Evolutionary conservation across 1,140 invertebrate genomes (phyloP), one percentile per base, ranked within the genome.

Genomic region (Apis dorsata): DNA sequence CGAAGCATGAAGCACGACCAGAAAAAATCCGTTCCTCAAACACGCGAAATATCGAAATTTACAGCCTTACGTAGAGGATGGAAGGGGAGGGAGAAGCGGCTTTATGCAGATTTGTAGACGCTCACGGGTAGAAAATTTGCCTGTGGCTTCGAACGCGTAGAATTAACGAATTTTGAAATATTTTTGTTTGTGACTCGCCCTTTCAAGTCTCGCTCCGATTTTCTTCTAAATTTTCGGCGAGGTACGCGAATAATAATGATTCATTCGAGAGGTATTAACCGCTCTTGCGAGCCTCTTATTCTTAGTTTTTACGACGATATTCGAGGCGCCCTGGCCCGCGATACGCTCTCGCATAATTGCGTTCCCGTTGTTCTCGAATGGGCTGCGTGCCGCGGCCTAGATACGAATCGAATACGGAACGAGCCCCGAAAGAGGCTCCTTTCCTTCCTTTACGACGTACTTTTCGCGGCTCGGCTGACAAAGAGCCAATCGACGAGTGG

Each of bases 11-110:
- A 87, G 87, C 89, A 92, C 84, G 87, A 76, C 83, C 81, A 76
- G 90, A 92, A 93, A 92, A 91, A 93, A 93, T 93, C 93, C 90
- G 88, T 91, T 92, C 69, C 83, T 88, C 92, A 93, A 93, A 93
- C 89, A 92, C 87, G 83, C 87, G 81, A 81, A 90, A 88, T 87
- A 84, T 90, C 86, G 82, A 85, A 93, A 93, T 93, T 93, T 93
- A 93, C 93, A 92, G 86, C 92, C 90, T 92, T 92, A 91, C 90
- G 88, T 91, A 86, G 91, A 90, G 91, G 90, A 92, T 3, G 90
- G 88, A 91, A 90, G 87, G 86, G 87, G 83, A 83, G 77, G 77
- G 69, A 60, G 83, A 73, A 73, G 89, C 90, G 88, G 90, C 90
- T 93, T 93, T 93, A 90, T 91, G 92, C 91, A 88, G 92, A 91